Evolutionary conservation across 2,113 vertebrate species (phyloP), one percentile per base, ranked within the genome.

Genomic region (Myotis lucifugus): DNA sequence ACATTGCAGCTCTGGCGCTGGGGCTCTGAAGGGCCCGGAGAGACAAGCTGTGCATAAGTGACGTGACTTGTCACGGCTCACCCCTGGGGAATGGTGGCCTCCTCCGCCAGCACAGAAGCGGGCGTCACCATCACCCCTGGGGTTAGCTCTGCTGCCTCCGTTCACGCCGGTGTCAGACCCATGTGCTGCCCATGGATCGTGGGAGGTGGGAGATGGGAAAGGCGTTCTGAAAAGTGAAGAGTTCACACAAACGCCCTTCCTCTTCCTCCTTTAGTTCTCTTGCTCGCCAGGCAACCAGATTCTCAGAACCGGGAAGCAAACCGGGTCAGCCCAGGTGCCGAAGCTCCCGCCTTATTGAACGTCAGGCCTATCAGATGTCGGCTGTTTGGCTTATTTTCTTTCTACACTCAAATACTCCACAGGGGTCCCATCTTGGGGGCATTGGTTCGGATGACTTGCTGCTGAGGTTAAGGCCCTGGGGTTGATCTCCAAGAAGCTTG

Each of bases 341-440:
- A 34, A 32, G 48, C 8, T 61, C 8, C 52, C 3, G 21, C 40
- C 18, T 2, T 32, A 88, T 17, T 37, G 52, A 66, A 10, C 19
- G 11, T 19, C n/a, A 8, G 3, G 14, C 59, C 23, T 40, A 11
- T 48, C 52, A 21, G 72, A 52, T 15, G 72, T 61, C 12, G 77
- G 52, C 23, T 0, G 1, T 66, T 87, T 59, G 3, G 85, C 42
- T 70, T 27, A 3, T 78, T 88, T 90, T 78, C 69, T 86, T 77
- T 69, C 69, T 46, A 1, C 3, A 19, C 69, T 37, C 54, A 59
- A 46, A 46, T 18, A 12, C 32, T 8, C 37, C 8, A 0, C 48
- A 25, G 40, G 10, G 6, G 11, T 12, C 52, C 50, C 59, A 0
- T 8, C n/a, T 8, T 25, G 21, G n/a, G 13, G 6, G 4, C 0